Evolutionary conservation across 1,140 invertebrate genomes (phyloP), one percentile per base, ranked within the genome.

Genomic region (Drosophila chauvacae): DNA sequence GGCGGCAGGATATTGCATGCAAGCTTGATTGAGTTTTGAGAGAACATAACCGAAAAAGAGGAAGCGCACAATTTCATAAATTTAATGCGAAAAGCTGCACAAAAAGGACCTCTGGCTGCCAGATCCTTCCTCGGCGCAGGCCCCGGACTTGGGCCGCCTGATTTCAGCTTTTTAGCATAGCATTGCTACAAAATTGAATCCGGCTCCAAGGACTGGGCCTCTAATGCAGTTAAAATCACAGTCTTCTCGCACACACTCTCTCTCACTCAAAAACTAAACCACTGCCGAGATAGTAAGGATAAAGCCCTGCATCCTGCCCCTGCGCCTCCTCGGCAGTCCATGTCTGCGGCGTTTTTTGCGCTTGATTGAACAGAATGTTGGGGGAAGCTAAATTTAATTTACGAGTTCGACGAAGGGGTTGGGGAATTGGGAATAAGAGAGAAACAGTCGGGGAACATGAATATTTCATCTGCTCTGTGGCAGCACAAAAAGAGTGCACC

Each of bases 191-290:
- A 88, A 53, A 90, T 90, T 90, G 74, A 90, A 90, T 90, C 80
- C 83, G 74, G 61, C 76, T 50, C 74, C 39, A 65, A 59, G 56
- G 76, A 83, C 84, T 79, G 74, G 65, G 86, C 86, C 86, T 90
- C 86, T 90, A 90, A 90, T 90, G 86, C 87, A 90, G 86, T 90
- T 90, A 90, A 86, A 90, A 90, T 90, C 86, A 90, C 64, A 80
- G 83, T 82, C 74, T 80, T 71, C 68, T 72, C 62, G 44, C 73
- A 84, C 81, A 77, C 33, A 48, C 35, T 44, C 53, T 47, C 20
- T 37, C 45, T 10, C 42, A 28, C 62, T 42, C 42, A 65, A 68
- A 86, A 77, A 78, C 58, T 61, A 62, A 81, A 61, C 62, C 79
- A 81, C 74, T 76, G 62, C 39, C 42, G 48, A 55, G 72, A 68